Percentiles rank a stretch among this genome's conserved stretches.
phyloP scores from a whole-genome alignment of 2,797 vertebrate genomes.

The Poecile montanus region DNA sequence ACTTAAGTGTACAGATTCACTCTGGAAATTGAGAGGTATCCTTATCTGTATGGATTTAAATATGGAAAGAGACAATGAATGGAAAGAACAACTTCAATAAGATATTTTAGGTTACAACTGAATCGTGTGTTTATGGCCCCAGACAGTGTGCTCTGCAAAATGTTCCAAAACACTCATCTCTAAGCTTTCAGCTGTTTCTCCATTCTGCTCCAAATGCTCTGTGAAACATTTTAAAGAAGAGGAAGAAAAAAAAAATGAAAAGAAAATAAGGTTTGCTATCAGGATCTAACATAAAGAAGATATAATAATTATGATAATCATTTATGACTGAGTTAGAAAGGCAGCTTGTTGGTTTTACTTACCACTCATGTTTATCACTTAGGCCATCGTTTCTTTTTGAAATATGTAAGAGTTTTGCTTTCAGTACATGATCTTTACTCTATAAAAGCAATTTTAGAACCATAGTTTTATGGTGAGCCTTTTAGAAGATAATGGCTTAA shows the following conservation, averaged over 20 bases:
- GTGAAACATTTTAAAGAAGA: neutral
- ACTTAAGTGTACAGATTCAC: constrained; percentile 23
- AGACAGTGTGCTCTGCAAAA: neutral
- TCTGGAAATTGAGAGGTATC: constrained; percentile 9
- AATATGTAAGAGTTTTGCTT: neutral
- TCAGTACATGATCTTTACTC: neutral
- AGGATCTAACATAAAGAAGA: neutral
- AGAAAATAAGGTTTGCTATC: neutral
- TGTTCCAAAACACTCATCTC: constrained; percentile 40
- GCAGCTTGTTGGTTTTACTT: neutral
- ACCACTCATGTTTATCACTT: neutral
- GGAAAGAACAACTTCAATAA: constrained; percentile 48
- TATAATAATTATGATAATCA: neutral
- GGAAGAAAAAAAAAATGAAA: neutral
- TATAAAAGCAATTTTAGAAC: neutral
- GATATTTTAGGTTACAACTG: constrained; percentile 41
- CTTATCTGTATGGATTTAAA: constrained; percentile 38
- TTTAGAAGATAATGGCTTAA: neutral
- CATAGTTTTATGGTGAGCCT: neutral
- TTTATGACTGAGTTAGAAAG: neutral
- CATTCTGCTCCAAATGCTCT: neutral
- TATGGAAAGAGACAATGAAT: constrained; percentile 15
- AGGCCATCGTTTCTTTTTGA: neutral
- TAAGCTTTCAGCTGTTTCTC: constrained; percentile 13
- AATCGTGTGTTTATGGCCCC: neutral